These are phyloP conservation scores for Megaceryle alcyon DNA, from an alignment of 2,797 vertebrate genomes.

Conservation along the genomic window DNA sequence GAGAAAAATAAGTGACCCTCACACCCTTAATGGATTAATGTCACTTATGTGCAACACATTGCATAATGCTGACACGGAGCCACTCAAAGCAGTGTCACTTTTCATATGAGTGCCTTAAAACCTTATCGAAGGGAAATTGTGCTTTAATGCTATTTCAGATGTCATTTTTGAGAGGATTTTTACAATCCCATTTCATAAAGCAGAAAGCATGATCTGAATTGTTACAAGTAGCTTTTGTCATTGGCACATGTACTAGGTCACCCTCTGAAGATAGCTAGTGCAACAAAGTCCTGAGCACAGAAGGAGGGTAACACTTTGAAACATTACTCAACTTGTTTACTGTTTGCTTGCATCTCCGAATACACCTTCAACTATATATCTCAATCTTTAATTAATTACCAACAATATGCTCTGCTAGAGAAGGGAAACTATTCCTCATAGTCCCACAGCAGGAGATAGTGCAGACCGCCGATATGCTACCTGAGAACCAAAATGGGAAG, in stretches of 20 bases:
- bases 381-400: neutral
- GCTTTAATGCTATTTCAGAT: constrained; percentile 81
- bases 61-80: constrained; percentile 76
- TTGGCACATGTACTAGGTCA: constrained; percentile 63
- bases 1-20: constrained; percentile 86
- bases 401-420: neutral
- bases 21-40: constrained; percentile 82
- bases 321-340: neutral
- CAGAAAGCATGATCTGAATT: constrained; percentile 76
- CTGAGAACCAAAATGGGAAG: neutral
- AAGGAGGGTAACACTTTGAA: neutral
- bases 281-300: constrained; percentile 47
- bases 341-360: neutral
- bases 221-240: constrained; percentile 76
- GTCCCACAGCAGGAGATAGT: neutral
- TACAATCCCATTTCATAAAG: constrained; percentile 78
- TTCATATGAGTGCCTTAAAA: constrained; percentile 80
- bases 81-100: constrained; percentile 74
- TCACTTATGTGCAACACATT: constrained; percentile 74
- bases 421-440: neutral
- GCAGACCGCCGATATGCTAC: neutral
- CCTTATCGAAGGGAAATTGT: constrained; percentile 77
- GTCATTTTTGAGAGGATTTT: constrained; percentile 81
- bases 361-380: neutral
- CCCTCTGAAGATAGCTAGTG: constrained; percentile 36